phyloP scores from a whole-genome alignment of 1,140 invertebrate genomes.

The Gonioctena quinquepunctata region DNA sequence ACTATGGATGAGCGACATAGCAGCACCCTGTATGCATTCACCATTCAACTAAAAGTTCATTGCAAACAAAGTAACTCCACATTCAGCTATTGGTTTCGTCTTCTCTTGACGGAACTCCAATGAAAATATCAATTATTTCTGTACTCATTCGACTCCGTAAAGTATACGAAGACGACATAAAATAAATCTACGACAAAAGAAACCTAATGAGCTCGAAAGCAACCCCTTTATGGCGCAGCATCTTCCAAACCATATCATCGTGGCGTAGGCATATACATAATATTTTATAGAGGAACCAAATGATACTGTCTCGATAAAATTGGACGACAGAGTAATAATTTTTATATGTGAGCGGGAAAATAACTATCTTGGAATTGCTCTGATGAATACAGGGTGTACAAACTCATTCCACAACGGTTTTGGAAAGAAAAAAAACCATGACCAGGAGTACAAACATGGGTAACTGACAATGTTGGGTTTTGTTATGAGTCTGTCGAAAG shows the following conservation, averaged over 20 bases:
- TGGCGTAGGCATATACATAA: slow-evolving; percentile 12
- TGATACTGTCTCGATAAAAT: slow-evolving; percentile 5
- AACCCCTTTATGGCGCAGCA: neutral
- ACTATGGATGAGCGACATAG: too few species aligned
- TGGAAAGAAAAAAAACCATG: too few species aligned
- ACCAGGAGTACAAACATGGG: too few species aligned
- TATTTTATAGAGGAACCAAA: slow-evolving; percentile 10
- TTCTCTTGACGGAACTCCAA: too few species aligned
- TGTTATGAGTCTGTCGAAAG: too few species aligned
- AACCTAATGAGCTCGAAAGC: neutral
- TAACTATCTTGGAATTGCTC: slow-evolving; percentile 11
- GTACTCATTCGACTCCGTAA: neutral
- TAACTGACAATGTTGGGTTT: too few species aligned
- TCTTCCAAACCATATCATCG: neutral
- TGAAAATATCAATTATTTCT: neutral
- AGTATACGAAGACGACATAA: neutral
- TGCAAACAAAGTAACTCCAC: too few species aligned
- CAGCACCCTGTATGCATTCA: too few species aligned
- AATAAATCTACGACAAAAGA: neutral
- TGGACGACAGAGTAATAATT: slow-evolving; percentile 10
- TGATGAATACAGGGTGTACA: slow-evolving; percentile 10
- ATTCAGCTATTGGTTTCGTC: too few species aligned
- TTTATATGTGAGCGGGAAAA: slow-evolving; percentile 11
- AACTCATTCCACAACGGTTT: too few species aligned
- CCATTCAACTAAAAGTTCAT: too few species aligned